Evolutionary conservation across 30 jellyfish, hydroid and myxozoan genomes (phyloP).

Genomic region (Nemopilema nomurai): DNA sequence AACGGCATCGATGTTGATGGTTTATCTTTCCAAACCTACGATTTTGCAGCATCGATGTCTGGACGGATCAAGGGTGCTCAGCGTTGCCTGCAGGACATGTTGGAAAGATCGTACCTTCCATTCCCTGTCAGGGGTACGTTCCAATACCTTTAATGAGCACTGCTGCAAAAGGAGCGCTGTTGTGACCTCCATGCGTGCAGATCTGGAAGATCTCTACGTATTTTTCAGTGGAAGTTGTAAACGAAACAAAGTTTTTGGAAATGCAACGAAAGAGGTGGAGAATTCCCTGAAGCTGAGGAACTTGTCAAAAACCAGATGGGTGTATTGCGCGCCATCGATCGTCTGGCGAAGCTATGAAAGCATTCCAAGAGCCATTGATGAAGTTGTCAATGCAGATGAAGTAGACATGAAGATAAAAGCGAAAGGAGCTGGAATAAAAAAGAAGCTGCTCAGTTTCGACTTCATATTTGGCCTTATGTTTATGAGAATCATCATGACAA

Average conservation of each 20-base stretch:
- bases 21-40: slow-evolving; percentile 38
- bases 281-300: slow-evolving; percentile 27
- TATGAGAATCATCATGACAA: slow-evolving; percentile 36
- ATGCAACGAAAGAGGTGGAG: slow-evolving; percentile 13
- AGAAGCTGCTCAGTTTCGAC: slow-evolving; percentile 40
- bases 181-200: slow-evolving; percentile 23
- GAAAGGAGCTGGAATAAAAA: slow-evolving; percentile 41
- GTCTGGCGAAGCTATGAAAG: slow-evolving; percentile 39
- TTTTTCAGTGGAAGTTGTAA: slow-evolving; percentile 44
- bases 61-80: slow-evolving; percentile 38
- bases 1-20: slow-evolving; percentile 7
- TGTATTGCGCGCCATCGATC: slow-evolving; percentile 22
- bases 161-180: slow-evolving; percentile 33
- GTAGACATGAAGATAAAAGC: slow-evolving; percentile 29
- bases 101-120: slow-evolving; percentile 38
- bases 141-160: slow-evolving; percentile 42
- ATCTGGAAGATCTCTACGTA: slow-evolving; percentile 27
- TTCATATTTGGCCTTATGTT: slow-evolving; percentile 42
- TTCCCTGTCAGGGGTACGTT: slow-evolving; percentile 59
- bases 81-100: slow-evolving; percentile 19
- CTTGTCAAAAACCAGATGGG: slow-evolving; percentile 50
- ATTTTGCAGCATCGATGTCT: slow-evolving; percentile 22
- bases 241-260: slow-evolving; percentile 15
- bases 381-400: slow-evolving; percentile 29
- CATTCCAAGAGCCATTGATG: slow-evolving; percentile 27